Conservation (phyloP, 92 coral and sea anemone genomes). For the Nematostella vectensis region DNA sequence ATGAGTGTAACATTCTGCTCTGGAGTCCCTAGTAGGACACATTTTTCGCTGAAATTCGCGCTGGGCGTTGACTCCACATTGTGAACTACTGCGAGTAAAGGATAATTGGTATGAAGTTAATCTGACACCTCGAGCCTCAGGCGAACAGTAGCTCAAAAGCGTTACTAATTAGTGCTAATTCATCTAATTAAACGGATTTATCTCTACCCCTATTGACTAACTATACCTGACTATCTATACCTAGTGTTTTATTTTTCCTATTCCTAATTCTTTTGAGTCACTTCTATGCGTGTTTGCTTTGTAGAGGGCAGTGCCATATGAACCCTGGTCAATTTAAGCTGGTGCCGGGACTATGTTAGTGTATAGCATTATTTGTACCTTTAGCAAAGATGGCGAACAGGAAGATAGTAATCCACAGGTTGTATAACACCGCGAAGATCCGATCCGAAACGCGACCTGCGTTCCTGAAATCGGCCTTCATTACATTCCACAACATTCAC, state of each 20-base stretch:
- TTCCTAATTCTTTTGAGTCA: too few species aligned
- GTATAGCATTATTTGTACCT: neutral
- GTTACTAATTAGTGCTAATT: neutral
- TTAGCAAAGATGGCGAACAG: neutral
- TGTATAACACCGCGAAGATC: neutral
- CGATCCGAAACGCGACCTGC: neutral
- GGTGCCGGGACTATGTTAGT: neutral
- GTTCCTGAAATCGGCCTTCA: too few species aligned
- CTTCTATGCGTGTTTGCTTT: neutral
- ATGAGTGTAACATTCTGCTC: slow-evolving; percentile 25
- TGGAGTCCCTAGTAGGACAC: slow-evolving; percentile 21
- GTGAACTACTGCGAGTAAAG: too few species aligned
- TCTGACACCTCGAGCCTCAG: too few species aligned
- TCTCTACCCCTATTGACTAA: too few species aligned
- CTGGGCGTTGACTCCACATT: too few species aligned
- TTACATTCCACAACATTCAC: too few species aligned
- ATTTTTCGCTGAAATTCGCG: neutral
- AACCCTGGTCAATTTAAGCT: neutral
- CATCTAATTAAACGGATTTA: neutral
- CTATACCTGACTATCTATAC: too few species aligned
- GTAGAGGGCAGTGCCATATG: neutral
- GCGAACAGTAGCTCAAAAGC: too few species aligned
- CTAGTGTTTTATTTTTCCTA: too few species aligned
- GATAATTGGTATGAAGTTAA: neutral
- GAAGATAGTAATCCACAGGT: neutral